Conservation (phyloP, 2,797 vertebrate genomes). For the Phoebastria nigripes region DNA sequence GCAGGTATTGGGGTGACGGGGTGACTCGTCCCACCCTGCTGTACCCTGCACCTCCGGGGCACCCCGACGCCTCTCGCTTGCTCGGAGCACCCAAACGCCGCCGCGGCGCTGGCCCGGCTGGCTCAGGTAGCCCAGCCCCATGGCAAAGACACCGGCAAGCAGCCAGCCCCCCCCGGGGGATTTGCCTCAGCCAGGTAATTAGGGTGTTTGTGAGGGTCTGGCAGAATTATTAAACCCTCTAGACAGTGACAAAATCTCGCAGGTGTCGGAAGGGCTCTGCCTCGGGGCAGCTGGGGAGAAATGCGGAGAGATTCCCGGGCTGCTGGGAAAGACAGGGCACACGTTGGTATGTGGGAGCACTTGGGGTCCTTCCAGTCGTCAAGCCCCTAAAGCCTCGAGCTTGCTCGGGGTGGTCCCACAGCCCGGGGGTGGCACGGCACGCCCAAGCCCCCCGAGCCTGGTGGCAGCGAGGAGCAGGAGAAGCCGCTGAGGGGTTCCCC, state of each 20-base stretch:
- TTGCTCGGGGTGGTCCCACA: neutral
- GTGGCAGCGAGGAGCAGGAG: neutral
- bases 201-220: neutral
- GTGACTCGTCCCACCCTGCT: neutral
- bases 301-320: neutral
- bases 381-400: neutral
- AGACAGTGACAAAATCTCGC: rapidly evolving
- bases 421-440: neutral
- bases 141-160: neutral
- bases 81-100: neutral
- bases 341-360: neutral
- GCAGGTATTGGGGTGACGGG: neutral
- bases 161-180: neutral
- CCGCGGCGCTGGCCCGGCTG: neutral
- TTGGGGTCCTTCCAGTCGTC: neutral
- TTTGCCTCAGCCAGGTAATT: neutral
- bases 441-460: rapidly evolving
- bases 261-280: neutral
- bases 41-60: neutral
- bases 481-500: neutral
- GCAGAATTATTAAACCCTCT: neutral
- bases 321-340: neutral
- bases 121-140: neutral
- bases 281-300: neutral
- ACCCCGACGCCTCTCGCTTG: neutral